Evolutionary conservation across 2,113 vertebrate genomes (phyloP).

Genomic region (Baryphthengus martii): DNA sequence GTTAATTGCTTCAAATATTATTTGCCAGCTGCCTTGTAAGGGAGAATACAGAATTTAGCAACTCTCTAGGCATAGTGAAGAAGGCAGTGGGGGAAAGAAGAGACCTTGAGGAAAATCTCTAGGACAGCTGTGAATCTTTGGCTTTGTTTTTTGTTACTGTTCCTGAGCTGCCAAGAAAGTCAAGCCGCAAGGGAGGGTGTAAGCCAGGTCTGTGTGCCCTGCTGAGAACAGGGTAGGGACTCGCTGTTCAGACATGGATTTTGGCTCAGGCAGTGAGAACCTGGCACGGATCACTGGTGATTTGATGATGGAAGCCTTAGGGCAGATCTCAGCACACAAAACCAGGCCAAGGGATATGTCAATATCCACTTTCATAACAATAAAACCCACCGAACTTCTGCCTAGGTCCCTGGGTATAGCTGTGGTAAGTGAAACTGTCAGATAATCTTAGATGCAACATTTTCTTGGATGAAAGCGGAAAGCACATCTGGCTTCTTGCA

Average conservation of each 20-base stretch:
- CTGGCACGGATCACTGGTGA: neutral
- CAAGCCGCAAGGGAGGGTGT: neutral
- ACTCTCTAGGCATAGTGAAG: neutral
- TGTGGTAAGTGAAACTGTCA: neutral
- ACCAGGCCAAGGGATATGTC: neutral
- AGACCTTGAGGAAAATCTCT: neutral
- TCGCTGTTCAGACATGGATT: neutral
- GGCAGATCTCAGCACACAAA: neutral
- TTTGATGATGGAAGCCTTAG: neutral
- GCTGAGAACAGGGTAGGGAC: neutral
- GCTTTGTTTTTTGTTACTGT: neutral
- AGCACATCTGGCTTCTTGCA: neutral
- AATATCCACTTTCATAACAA: neutral
- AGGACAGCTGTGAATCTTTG: neutral
- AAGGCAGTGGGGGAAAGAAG: neutral
- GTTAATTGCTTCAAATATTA: neutral
- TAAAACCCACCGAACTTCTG: neutral
- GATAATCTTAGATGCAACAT: neutral
- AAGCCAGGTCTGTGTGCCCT: neutral
- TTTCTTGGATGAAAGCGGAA: neutral
- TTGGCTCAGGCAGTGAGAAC: neutral
- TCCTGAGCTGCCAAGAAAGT: neutral
- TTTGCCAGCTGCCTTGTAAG: neutral
- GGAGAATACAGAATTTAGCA: neutral
- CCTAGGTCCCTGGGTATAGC: neutral